Percentiles rank a stretch among this genome's conserved stretches.
These are phyloP conservation scores for Prunella fulvescens DNA, from an alignment of 2,113 vertebrate species.

Conservation along the genomic window DNA sequence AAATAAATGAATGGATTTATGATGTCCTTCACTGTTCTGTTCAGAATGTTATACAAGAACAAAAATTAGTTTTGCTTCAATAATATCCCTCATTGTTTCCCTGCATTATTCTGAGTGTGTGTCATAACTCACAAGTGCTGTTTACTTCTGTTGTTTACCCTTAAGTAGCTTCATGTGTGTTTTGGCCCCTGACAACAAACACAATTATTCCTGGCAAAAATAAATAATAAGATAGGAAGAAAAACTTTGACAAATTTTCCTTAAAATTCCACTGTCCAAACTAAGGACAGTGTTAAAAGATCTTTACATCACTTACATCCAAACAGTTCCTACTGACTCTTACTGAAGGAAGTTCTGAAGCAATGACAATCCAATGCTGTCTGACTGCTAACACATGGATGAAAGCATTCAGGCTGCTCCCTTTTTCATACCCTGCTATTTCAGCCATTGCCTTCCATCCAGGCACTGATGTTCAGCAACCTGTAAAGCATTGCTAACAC, in stretches of 20 bases:
- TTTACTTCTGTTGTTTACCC: constrained; percentile 6
- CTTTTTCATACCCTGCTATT: not conserved
- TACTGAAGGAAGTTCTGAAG: not conserved
- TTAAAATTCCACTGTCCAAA: not conserved
- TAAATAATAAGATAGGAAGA: not conserved
- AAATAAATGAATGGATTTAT: constrained; percentile 83
- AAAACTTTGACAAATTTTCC: constrained; percentile 16
- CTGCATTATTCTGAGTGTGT: not conserved
- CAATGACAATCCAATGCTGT: not conserved
- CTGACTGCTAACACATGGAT: not conserved
- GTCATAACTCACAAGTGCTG: constrained; percentile 25
- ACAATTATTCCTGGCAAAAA: not conserved
- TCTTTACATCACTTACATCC: not conserved
- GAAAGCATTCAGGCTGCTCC: not conserved
- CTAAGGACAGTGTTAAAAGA: not conserved
- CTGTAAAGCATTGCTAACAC: not conserved
- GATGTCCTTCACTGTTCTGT: constrained; percentile 76
- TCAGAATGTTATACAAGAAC: constrained; percentile 65
- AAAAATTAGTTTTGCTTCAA: constrained; percentile 63
- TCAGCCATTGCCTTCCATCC: not conserved
- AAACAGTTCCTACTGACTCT: not conserved
- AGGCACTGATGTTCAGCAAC: not conserved
- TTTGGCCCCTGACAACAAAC: not conserved
- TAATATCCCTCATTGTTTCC: constrained; percentile 25
- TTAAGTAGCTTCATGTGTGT: not conserved